phyloP scores from a whole-genome alignment of 2,888 invertebrate genomes.

The Galeopsomyia nigrocyanea region DNA sequence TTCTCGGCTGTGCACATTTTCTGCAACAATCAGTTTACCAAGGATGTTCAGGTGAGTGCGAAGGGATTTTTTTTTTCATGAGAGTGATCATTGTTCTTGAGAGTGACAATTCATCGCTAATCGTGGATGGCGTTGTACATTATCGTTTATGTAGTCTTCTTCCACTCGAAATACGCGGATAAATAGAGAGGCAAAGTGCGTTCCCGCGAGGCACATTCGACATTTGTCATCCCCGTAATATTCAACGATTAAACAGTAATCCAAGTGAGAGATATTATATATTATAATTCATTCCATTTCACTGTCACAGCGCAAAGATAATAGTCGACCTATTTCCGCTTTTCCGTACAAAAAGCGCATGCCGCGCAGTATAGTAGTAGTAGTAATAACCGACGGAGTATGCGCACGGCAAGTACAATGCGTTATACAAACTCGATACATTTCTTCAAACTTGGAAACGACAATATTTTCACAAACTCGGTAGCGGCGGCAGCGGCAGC shows the following conservation, averaged over 20 bases:
- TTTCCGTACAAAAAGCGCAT: neutral
- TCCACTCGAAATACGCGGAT: neutral
- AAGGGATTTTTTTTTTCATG: neutral
- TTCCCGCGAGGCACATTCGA: neutral
- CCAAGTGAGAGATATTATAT: neutral
- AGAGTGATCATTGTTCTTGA: neutral
- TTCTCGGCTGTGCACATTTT: conserved; percentile 86
- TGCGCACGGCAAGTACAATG: too few species aligned
- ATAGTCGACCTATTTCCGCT: conserved; percentile 20
- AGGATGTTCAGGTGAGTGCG: conserved; percentile 81
- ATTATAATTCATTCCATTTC: conserved; percentile 5
- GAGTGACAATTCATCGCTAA: too few species aligned
- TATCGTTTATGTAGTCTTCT: neutral
- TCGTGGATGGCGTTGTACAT: too few species aligned
- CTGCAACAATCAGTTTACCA: conserved; percentile 88
- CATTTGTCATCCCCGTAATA: conserved; percentile 5
- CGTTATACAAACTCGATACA: neutral
- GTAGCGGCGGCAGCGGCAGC: too few species aligned
- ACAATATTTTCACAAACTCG: neutral
- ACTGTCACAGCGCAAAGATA: conserved; percentile 21
- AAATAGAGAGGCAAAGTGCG: too few species aligned
- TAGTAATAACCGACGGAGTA: too few species aligned
- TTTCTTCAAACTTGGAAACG: conserved; percentile 19
- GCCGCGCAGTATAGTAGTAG: conserved; percentile 6
- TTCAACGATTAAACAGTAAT: neutral